Base-by-base conservation (phyloP, 2,113 vertebrate species). In the Hiodon alosoides region DNA sequence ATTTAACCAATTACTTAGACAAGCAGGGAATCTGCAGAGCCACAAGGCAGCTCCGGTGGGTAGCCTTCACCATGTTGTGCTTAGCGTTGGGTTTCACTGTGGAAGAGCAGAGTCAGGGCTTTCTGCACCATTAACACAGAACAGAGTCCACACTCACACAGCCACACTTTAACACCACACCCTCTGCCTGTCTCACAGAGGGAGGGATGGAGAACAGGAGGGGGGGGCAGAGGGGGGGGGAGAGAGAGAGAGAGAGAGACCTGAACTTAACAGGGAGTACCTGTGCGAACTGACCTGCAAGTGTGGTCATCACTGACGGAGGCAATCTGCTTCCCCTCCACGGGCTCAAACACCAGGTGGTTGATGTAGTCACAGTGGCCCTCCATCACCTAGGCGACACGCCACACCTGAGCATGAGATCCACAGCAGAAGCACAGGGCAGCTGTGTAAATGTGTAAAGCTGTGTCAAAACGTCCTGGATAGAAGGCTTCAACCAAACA, bases 281-380 rank as follows among this genome's bases (percentile, higher is more conserved):
- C 70, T 57, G 73, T 77, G 5, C 9, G 80, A 69, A 83, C 90
- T 74, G 90, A 99, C 97, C 97, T 97, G 92, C 96, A 99, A 80
- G 97, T 98, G 90, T 98, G 96, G 86, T 98, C 96, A 77, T 98
- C 97, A 74, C 96, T 95, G 85, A 98, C 96, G 67, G 95, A 98
- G 87, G 96, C 96, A 75, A 99, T 89, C 87, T 94, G 94, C 85
- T 94, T 94, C 83, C 96, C 97, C 80, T 94, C 93, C 4, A 81
- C 92, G 72, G 97, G 95, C 79, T 95, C 93, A 82, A 98, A 99
- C 59, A 96, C 95, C 88, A 99, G 80, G 78, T 94, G 94, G 86
- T 99, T 99, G 82, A 99, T 92, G 86, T 95, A 98, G 89, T 93
- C 93, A 74, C 92, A 89, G 85, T 99, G 97, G 69, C 97, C 96